Base-by-base conservation (phyloP, 2,888 invertebrate species). In the Trachelus troglodyta region DNA sequence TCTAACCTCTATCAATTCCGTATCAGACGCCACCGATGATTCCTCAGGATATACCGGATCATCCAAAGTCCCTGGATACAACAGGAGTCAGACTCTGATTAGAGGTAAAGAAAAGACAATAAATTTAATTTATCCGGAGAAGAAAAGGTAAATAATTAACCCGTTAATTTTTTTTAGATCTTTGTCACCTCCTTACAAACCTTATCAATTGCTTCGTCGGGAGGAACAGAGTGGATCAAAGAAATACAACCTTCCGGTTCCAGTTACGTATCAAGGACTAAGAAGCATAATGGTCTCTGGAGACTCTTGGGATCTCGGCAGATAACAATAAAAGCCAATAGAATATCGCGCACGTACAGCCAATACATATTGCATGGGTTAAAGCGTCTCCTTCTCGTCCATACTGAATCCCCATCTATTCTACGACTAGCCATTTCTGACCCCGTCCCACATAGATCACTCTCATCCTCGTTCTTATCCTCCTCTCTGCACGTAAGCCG, bases 301-400 rank as follows among this genome's bases (percentile, higher is more conserved):
- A 69, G 78, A 76, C 73, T 71, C 76, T 31, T 33, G 71, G 76
- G 71, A 75, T 75, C 73, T 78, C 76, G 33, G 77, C 40, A 73
- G 40, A 75, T 77, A 80, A 83, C 75, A 80, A 79, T 81, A 81
- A 84, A 81, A 75, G 75, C 73, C 81, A 81, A 83, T 80, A 75
- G 83, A 82, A 83, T 79, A 85, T 85, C 78, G 79, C 15, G 76
- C 83, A 77, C 81, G 81, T 81, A 80, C 79, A 75, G 76, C n/a
- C 79, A 76, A 84, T 84, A 80, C 80, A 82, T 82, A 84, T 83
- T 81, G 79, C 82, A 76, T 77, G 80, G 77, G 76, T 74, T 75
- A 79, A 82, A 78, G 68, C 79, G 12, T 30, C 75, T 77, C 77
- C 71, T n/a, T 74, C 69, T 30, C 74, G 12, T 69, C 75, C 75